Percentiles rank a stretch among this genome's conserved stretches.
Evolutionary conservation across 1,140 invertebrate genomes (phyloP).

Genomic region (Cyrtorhinus lividipennis): DNA sequence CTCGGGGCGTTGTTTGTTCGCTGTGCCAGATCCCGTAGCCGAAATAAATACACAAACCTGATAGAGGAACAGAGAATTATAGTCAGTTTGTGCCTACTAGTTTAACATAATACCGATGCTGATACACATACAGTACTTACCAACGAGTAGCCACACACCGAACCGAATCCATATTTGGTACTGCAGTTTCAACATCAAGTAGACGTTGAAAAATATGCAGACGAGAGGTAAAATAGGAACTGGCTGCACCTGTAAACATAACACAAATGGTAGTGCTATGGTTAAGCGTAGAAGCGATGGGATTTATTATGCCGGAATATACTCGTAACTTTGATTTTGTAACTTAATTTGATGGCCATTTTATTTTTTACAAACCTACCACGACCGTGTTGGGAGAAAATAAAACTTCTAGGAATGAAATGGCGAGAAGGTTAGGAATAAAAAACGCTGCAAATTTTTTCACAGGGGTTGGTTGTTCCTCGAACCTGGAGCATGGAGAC

Average conservation of each 20-base stretch:
- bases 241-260: slow-evolving; percentile 37
- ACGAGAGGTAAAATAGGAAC: slow-evolving; percentile 51
- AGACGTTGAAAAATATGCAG: slow-evolving; percentile 51
- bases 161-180: slow-evolving; percentile 23
- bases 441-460: too few relatives aligned
- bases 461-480: too few relatives aligned
- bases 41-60: slow-evolving; percentile 23
- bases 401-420: too few relatives aligned
- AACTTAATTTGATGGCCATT: too few relatives aligned
- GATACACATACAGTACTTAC: slow-evolving; percentile 11
- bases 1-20: not conserved
- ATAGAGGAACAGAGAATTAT: not conserved
- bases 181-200: slow-evolving; percentile 50
- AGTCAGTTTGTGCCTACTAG: not conserved
- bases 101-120: not conserved
- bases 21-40: slow-evolving; percentile 22
- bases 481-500: too few relatives aligned
- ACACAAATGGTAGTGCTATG: too few relatives aligned
- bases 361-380: too few relatives aligned
- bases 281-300: too few relatives aligned
- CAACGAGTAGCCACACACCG: slow-evolving; percentile 23
- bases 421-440: too few relatives aligned
- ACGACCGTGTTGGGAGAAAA: too few relatives aligned
- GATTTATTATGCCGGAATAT: not conserved
- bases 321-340: not conserved